A percentile compares a stretch with the other conserved stretches of the same genome.
phyloP scores from a whole-genome alignment of 2,888 invertebrate species.

The Leptopilina myrica region DNA sequence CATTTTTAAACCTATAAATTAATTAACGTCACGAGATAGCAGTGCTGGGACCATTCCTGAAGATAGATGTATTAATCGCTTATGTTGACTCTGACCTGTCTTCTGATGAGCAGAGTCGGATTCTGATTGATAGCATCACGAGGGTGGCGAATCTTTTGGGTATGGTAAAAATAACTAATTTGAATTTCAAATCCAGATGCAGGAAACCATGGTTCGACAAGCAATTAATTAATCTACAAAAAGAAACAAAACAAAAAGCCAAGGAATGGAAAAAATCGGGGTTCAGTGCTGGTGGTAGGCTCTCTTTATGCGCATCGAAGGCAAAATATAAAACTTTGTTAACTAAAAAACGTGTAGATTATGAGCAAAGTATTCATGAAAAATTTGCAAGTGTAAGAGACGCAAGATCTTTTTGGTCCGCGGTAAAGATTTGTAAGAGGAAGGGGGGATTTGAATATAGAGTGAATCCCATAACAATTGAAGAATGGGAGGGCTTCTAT shows the following conservation, averaged over 20 bases:
- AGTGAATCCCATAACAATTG: neutral
- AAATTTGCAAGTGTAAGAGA: slow-evolving; percentile 41
- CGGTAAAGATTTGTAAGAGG: slow-evolving; percentile 21
- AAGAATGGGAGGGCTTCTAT: slow-evolving; percentile 40
- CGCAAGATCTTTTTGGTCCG: slow-evolving; percentile 45
- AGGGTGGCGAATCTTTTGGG: no score
- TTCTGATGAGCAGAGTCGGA: no score
- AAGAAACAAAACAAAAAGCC: neutral
- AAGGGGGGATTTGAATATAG: no score
- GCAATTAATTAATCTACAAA: neutral
- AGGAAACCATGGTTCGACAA: neutral
- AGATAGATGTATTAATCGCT: no score
- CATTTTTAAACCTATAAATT: neutral
- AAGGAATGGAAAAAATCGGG: neutral
- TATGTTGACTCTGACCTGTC: no score
- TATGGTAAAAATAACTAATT: neutral
- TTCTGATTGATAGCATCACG: no score
- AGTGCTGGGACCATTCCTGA: neutral
- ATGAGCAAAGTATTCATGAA: neutral
- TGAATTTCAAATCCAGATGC: neutral
- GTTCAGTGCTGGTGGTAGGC: neutral
- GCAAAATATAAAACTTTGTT: no score
- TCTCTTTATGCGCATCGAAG: neutral
- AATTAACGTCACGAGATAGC: neutral
- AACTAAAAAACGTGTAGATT: no score